Evolutionary conservation across 2,888 invertebrate species (phyloP), one percentile per base, ranked within the genome.

Genomic region (Hydrotaea diabolus): DNA sequence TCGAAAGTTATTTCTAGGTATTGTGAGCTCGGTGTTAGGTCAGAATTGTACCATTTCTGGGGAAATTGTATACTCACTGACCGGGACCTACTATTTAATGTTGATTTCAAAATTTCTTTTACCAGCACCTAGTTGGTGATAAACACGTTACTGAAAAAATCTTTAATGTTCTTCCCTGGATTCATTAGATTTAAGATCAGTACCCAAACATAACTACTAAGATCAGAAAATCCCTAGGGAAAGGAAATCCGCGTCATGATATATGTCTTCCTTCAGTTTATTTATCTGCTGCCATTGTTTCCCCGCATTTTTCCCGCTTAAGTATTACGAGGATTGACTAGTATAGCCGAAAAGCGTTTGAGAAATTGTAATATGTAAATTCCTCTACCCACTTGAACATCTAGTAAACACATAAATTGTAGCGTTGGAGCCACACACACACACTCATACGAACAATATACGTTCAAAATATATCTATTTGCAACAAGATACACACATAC

Each of bases 361-460:
- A 49, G 13, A 49, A 49, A 49, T 49, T 49, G 49, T 15, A 49
- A 49, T 49, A 49, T 49, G 49, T 21, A 55, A 55, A 55, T 21
- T 55, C 55, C n/a, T 23, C 55, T 19, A 21, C 55, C 55, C n/a
- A 3, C 49, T 55, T 1, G 21, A 59, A 59, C 23, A 23, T 13
- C 23, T 59, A 59, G 15, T 59, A 26, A 23, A 11, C 21, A 59
- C 59, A 59, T 59, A 59, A 59, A 59, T 59, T 59, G 15, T 59
- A 26, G 26, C 13, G 23, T 13, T 26, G 15, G 15, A 59, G 59
- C 26, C 23, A 15, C 59, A 26, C 26, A 59, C 13, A 49, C 39
- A 39, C 39, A 8, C 39, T 2, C n/a, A n/a, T 11, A 17, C 55
- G 21, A 19, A 0, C 59, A 59, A 23, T 9, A 57, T 57, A 4